Base-by-base conservation (phyloP, 2,888 invertebrate genomes). In the Pharmacophagus antenor region DNA sequence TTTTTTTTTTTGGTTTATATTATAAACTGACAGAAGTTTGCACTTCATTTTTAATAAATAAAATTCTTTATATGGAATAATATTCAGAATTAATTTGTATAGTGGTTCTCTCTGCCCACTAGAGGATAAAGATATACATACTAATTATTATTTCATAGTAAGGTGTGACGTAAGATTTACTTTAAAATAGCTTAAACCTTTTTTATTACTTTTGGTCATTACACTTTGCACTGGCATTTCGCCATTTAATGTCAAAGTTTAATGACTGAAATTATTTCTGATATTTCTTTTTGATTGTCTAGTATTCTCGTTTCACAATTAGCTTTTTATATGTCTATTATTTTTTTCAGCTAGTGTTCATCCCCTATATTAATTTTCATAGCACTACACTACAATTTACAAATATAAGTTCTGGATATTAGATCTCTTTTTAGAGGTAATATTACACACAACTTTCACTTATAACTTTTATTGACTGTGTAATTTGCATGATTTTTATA, bases 131-230 rank as follows among this genome's bases (percentile, higher is more conserved):
- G 31, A 3, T 10, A 2, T 10, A 31, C 10, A 1, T 31, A 31
- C 10, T 31, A 15, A 10, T 31, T 10, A 15, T n/a, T 31, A 21
- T 47, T 25, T 23, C 25, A 44, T 15, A n/a, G n/a, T 41, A 46
- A 56, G 56, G 55, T 56, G 60, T 60, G 60, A 56, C 56, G 61
- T 60, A 25, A 37, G 56, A 60, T 44, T 51, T 47, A 56, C 27
- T 55, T 49, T 46, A 23, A 44, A 46, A 60, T 44, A 47, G 41
- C 20, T 18, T 8, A 44, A 44, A 17, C 17, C 2, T 44, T 7
- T 2, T 18, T 50, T 15, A 41, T 2, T 21, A 15, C 1, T 46
- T 52, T 52, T 41, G 37, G 21, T 31, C 57, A 44, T 31, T 46
- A 31, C 8, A 10, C 21, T 57, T n/a, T 37, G 10, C 23, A 21